Evolutionary conservation across 1,140 invertebrate genomes (phyloP).

Genomic region (Maniola jurtina): DNA sequence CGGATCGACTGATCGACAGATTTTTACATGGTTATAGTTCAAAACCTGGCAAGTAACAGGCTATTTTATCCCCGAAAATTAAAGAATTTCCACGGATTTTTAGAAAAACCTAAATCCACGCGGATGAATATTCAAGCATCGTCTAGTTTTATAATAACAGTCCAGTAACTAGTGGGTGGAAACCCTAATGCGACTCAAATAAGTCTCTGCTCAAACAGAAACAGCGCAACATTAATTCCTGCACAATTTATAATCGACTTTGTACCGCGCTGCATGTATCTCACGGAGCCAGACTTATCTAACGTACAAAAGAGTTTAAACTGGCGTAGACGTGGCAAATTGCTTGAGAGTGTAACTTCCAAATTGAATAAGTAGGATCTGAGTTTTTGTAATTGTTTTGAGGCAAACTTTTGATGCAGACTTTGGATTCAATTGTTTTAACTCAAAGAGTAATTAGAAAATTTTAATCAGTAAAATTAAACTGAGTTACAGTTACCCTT

Average conservation of each 20-base stretch:
- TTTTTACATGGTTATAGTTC: too few species aligned
- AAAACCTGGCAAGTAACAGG: too few species aligned
- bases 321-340: constrained; percentile 20
- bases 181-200: constrained; percentile 14
- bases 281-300: constrained; percentile 17
- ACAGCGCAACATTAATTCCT: constrained; percentile 38
- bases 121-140: too few species aligned
- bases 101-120: too few species aligned
- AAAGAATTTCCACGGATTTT: too few species aligned
- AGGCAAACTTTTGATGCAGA: background rate
- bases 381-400: constrained; percentile 7
- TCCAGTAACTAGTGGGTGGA: background rate
- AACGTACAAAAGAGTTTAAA: constrained; percentile 16
- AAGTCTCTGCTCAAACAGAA: constrained; percentile 23
- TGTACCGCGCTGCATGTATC: constrained; percentile 16
- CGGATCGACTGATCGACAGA: too few species aligned
- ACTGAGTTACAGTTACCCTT: too few species aligned
- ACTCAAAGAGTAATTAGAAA: too few species aligned
- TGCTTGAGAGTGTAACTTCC: constrained; percentile 12
- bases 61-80: too few species aligned
- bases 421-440: too few species aligned
- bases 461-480: too few species aligned
- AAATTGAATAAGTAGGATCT: constrained; percentile 1
- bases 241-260: constrained; percentile 52
- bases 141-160: background rate